Evolutionary conservation across 2,888 invertebrate species (phyloP), one percentile per base, ranked within the genome.

Genomic region (Hoplodrina blanda): DNA sequence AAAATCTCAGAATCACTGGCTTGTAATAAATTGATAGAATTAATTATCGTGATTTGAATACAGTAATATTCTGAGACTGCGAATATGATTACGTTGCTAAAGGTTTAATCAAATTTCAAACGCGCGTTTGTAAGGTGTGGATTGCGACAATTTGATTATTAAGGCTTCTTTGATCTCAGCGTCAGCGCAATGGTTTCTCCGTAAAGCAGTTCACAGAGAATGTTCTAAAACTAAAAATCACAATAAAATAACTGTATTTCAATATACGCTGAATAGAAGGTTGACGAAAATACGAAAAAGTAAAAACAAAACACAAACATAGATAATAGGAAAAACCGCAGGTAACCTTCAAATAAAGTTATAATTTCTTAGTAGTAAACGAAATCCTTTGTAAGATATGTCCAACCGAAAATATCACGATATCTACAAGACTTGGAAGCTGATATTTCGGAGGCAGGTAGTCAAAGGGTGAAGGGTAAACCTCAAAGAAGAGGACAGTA

Each of bases 401-500:
- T 59, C 46, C 13, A 59, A 65, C 30, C 30, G 59, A 78, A 78
- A 63, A 78, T 63, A 72, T 62, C 50, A 68, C 49, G 68, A 73
- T 69, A 67, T 67, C 50, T 55, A 13, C 55, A 59, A 60, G 54
- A 56, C 63, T 54, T 50, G 62, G 65, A 52, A 68, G 53, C 59
- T 67, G 65, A 75, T 59, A 79, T 79, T 59, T 64, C 53, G 50
- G 50, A 55, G 68, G 54, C 46, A 73, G 66, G 60, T 67, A 70
- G 62, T 65, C 69, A 80, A 70, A 80, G 63, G 69, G 69, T 61
- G 54, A 64, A 76, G 57, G 73, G 60, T 69, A 73, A 70, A 72
- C 56, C 67, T 78, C 71, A 69, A 72, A 76, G 72, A 68, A 57
- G 55, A 62, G 50, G 81, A 76, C 81, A 73, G 64, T 80, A 77